phyloP scores from a whole-genome alignment of 64 coral and sea anemone genomes.

The Pocillopora verrucosa region DNA sequence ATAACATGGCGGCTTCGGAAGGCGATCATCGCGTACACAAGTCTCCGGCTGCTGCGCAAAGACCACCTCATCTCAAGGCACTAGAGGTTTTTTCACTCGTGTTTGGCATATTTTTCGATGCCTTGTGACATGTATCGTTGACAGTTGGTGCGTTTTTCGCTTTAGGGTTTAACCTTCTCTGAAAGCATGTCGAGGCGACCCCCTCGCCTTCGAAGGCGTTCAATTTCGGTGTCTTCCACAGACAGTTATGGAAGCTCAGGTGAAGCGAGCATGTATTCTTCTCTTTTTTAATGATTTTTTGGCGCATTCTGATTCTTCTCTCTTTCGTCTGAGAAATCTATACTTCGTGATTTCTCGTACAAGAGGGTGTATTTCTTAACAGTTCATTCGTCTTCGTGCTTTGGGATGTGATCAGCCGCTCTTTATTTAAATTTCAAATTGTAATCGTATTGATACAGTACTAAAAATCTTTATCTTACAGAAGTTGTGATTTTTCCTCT shows the following conservation, averaged over 20 bases:
- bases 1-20: conserved; percentile 92
- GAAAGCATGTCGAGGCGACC: conserved; percentile 99
- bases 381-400: background rate
- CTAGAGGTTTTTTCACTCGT: conserved; percentile 63
- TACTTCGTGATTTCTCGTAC: background rate
- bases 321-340: background rate
- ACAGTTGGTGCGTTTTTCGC: conserved; percentile 52
- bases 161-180: conserved; percentile 94
- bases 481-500: background rate
- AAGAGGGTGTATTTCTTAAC: background rate
- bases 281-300: background rate
- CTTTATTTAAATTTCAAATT: background rate
- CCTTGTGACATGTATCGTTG: conserved; percentile 5
- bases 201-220: conserved; percentile 96
- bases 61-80: conserved; percentile 82
- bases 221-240: conserved; percentile 98
- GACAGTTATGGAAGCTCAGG: conserved; percentile 99
- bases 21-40: conserved; percentile 88
- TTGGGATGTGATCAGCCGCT: background rate
- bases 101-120: background rate
- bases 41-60: conserved; percentile 96
- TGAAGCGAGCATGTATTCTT: conserved; percentile 48
- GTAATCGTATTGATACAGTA: background rate
- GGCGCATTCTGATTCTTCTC: background rate
- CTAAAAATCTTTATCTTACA: background rate